Evolutionary conservation across 2,797 vertebrate genomes (phyloP), one percentile per base, ranked within the genome.

Genomic region (Benthosema pterotum): DNA sequence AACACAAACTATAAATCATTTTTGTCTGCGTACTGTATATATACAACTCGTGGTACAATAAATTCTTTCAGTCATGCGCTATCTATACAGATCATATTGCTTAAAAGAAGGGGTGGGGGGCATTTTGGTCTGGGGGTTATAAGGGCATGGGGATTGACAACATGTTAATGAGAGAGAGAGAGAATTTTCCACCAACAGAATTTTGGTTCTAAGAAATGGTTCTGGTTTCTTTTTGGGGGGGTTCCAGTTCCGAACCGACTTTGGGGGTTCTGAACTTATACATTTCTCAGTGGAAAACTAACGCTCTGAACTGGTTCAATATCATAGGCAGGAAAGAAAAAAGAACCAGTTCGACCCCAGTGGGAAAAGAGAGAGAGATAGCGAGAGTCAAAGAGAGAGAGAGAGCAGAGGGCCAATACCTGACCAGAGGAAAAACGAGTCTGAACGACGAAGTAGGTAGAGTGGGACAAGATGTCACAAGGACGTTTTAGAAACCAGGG

Each of bases 11-110:
- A 96, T 93, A 99, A 98, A 98, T 95, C 88, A 95, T 95, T 95
- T 94, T 94, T 94, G 86, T 92, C 91, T 96, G 94, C 95, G 94
- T 96, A 98, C 95, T 95, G 94, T n/a, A 93, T 98, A 94, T 95
- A 93, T 98, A 99, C 97, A 99, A 95, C 93, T 88, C 88, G 94
- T 94, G 95, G 95, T 97, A 96, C 96, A 94, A 94, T 96, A 95
- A 96, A 95, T 92, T 94, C 95, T 96, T 95, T 95, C 95, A 94
- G 92, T 97, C 97, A 99, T 98, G 98, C 97, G 95, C 95, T 99
- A 98, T 97, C 96, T 98, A 98, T 95, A 98, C 96, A 93, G 90
- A 96, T 98, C 95, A 97, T 99, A 99, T 99, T 99, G 98, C 98
- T 99, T 99, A 98, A 98, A 98, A 98, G 95, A 98, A 97, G 96